phyloP scores from a whole-genome alignment of 2,888 invertebrate species.

The Esperia sulphurella region DNA sequence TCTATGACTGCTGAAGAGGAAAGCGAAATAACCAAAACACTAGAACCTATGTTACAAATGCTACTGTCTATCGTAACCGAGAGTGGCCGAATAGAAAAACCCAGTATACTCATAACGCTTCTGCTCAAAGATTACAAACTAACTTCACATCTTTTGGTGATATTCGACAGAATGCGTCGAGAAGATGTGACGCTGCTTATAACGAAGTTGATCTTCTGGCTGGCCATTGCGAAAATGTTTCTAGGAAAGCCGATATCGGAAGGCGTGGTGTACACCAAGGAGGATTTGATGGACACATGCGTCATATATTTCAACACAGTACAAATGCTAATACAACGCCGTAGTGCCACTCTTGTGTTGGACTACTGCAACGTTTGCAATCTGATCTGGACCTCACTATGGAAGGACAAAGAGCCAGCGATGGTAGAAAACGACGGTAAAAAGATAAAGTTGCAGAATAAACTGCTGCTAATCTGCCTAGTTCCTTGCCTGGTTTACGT shows the following conservation, averaged over 20 bases:
- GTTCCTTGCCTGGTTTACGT: conserved; percentile 78
- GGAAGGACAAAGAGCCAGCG: conserved; percentile 34
- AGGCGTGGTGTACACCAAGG: conserved; percentile 44
- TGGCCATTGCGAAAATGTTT: conserved; percentile 58
- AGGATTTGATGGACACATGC: conserved; percentile 51
- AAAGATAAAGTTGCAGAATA: conserved; percentile 73
- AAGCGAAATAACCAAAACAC: conserved; percentile 67
- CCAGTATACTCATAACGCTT: conserved; percentile 40
- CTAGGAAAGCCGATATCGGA: conserved; percentile 42
- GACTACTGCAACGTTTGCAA: conserved; percentile 57
- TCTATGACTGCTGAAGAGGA: conserved; percentile 70
- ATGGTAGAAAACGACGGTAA: conserved; percentile 27
- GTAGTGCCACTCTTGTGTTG: conserved; percentile 41
- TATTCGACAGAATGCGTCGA: conserved; percentile 58
- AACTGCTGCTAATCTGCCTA: conserved; percentile 81
- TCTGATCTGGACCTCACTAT: conserved; percentile 45
- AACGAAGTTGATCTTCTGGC: conserved; percentile 67
- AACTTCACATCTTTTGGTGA: conserved; percentile 47
- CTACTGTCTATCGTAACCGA: conserved; percentile 76
- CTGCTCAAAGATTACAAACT: conserved; percentile 53
- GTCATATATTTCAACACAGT: conserved; percentile 54
- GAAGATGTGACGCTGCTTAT: conserved; percentile 65
- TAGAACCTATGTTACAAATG: conserved; percentile 79
- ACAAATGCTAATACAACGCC: conserved; percentile 41
- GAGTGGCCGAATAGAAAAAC: conserved; percentile 59